phyloP scores from a whole-genome alignment of 64 coral and sea anemone species.

The Astreopora myriophthalma region DNA sequence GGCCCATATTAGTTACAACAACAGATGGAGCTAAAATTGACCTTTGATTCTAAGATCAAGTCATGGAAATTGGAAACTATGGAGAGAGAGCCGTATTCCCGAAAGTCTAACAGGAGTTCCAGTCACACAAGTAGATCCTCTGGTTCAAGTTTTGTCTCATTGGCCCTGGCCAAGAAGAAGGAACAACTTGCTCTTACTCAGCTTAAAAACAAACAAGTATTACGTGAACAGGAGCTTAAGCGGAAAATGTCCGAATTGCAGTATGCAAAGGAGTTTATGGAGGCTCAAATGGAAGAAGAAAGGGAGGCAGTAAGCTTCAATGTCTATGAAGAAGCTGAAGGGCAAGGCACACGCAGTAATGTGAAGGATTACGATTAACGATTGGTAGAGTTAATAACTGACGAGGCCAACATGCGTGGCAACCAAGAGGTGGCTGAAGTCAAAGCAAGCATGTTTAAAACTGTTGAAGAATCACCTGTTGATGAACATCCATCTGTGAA shows the following conservation, averaged over 20 bases:
- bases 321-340: background rate
- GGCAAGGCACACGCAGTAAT: background rate
- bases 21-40: background rate
- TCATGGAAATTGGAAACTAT: background rate
- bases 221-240: background rate
- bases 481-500: too few relatives aligned
- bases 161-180: background rate
- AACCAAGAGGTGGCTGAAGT: too few relatives aligned
- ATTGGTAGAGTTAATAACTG: too few relatives aligned
- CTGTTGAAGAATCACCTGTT: too few relatives aligned
- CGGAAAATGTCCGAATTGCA: background rate
- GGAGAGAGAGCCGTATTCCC: too few relatives aligned
- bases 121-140: background rate
- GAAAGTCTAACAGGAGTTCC: background rate
- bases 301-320: background rate
- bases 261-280: background rate
- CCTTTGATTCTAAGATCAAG: background rate
- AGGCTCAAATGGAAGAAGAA: conserved; percentile 41
- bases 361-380: too few relatives aligned
- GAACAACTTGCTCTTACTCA: background rate
- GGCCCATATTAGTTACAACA: background rate
- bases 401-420: too few relatives aligned
- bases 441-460: too few relatives aligned
- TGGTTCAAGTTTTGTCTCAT: too few relatives aligned
- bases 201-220: background rate